A percentile compares a stretch with the other conserved stretches of the same genome.
Evolutionary conservation across 2,113 vertebrate genomes (phyloP).

Genomic region (Hassar affinis): DNA sequence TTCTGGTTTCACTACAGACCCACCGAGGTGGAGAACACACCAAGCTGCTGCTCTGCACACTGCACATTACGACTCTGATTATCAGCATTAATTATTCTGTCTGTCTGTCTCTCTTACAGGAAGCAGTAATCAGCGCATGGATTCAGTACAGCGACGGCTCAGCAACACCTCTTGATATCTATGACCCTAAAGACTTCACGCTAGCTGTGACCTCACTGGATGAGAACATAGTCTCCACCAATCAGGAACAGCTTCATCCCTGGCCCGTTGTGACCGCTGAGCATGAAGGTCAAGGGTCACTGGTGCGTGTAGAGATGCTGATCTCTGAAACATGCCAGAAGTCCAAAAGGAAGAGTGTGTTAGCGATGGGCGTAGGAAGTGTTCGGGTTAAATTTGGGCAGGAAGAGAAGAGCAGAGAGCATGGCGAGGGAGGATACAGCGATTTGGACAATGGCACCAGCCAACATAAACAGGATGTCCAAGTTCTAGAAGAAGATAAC

Average conservation of each 20-base stretch:
- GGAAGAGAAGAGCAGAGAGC: constrained; percentile 67
- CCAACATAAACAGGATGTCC: constrained; percentile 73
- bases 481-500: constrained; percentile 70
- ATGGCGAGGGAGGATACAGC: constrained; percentile 63
- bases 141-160: constrained; percentile 92
- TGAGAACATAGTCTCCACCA: constrained; percentile 83
- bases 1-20: not conserved
- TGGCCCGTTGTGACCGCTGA: constrained; percentile 85
- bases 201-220: constrained; percentile 83
- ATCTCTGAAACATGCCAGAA: constrained; percentile 95
- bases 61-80: not conserved
- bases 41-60: not conserved
- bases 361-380: constrained; percentile 84
- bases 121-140: constrained; percentile 89
- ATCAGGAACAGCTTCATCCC: constrained; percentile 70
- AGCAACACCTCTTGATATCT: constrained; percentile 89
- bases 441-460: constrained; percentile 75
- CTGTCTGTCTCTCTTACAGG: constrained; percentile 67
- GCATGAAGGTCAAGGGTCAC: constrained; percentile 86
- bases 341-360: constrained; percentile 89
- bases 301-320: constrained; percentile 89
- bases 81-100: not conserved
- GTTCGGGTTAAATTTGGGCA: constrained; percentile 85
- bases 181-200: constrained; percentile 89
- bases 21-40: not conserved